Base-by-base conservation (phyloP, 92 coral and sea anemone species). In the Ricordea florida region DNA sequence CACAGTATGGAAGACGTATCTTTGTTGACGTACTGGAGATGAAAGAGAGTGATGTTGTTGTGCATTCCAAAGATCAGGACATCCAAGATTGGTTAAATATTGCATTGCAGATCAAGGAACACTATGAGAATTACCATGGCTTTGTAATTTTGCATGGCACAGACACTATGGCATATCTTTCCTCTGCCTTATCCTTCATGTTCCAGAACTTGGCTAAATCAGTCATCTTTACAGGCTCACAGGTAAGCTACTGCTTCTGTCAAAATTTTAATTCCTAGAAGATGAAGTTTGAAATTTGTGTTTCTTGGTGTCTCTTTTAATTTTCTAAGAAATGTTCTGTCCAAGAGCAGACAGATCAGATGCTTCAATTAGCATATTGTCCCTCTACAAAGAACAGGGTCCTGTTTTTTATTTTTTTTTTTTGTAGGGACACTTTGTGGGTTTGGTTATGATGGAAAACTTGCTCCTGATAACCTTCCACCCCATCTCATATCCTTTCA, bases 131-230 rank as follows among this genome's bases (percentile, higher is more conserved):
- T 43, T 94, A 81, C 55, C 83, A 85, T 60, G 97, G 98, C 17
- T 94, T 94, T 85, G 97, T 94, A 15, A 69, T 94, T 11, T 91
- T 94, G 5, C 98, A 94, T 45, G 98, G 98, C 2, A 94, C 98
- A 6, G 98, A 94, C 69, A 94, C 98, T 0, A 82, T 94, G 87
- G 73, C 89, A 24, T 94, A 94, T 36, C 93, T 96, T 1, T 92
- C 98, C 0, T 94, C 98, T 9, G 98, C 94, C 2, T 77, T 94
- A 45, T 94, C 98, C 17, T 94, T 94, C 62, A 94, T 94, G 98
- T 92, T 94, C 83, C 93, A 94, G 58, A 94, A 92, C 58, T 89
- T 94, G 51, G 96, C 89, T 27, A 94, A 94, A 30, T 88, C 97
- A 46, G 96, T 92, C 20, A 83, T 94, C 29, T 70, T 94, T 5